These are phyloP conservation scores for Dinocampus coccinellae DNA, from an alignment of 2,888 invertebrate species.

Conservation along the genomic window DNA sequence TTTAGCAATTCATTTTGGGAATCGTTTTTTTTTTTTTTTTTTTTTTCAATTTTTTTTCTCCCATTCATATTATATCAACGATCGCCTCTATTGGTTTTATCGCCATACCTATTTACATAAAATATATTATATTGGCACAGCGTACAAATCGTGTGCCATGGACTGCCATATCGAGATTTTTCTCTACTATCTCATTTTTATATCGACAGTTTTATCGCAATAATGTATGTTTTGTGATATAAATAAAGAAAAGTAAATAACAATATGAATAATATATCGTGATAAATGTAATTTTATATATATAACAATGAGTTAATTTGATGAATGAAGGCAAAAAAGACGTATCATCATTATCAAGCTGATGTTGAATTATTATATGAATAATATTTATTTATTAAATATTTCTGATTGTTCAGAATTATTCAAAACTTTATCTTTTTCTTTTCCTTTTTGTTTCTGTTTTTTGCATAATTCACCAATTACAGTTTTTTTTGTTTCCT, in stretches of 20 bases:
- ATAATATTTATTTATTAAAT: slow-evolving; percentile 32
- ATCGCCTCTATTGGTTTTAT: slow-evolving; percentile 36
- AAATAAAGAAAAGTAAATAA: background rate
- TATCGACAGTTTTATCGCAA: slow-evolving; percentile 13
- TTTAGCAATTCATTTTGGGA: slow-evolving; percentile 39
- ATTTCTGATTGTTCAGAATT: slow-evolving; percentile 34
- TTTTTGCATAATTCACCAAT: background rate
- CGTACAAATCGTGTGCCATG: slow-evolving; percentile 53
- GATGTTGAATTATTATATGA: background rate
- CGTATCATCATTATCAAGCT: slow-evolving; percentile 8
- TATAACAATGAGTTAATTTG: slow-evolving; percentile 22
- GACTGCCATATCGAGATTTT: slow-evolving; percentile 52
- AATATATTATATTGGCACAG: slow-evolving; percentile 64
- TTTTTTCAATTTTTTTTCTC: slow-evolving; percentile 32
- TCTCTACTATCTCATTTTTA: slow-evolving; percentile 30
- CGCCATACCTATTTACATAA: slow-evolving; percentile 57
- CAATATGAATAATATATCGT: slow-evolving; percentile 1
- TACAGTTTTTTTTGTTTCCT: slow-evolving; percentile 15
- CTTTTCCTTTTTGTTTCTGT: background rate
- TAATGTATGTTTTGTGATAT: background rate
- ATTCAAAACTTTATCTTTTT: background rate
- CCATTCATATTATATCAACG: slow-evolving; percentile 33
- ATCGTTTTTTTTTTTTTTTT: slow-evolving; percentile 35
- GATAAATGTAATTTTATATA: slow-evolving; percentile 32
- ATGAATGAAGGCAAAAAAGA: slow-evolving; percentile 34